These are phyloP conservation scores for Tetramorium parvispinum DNA, from an alignment of 1,140 invertebrate species.

Conservation along the genomic window DNA sequence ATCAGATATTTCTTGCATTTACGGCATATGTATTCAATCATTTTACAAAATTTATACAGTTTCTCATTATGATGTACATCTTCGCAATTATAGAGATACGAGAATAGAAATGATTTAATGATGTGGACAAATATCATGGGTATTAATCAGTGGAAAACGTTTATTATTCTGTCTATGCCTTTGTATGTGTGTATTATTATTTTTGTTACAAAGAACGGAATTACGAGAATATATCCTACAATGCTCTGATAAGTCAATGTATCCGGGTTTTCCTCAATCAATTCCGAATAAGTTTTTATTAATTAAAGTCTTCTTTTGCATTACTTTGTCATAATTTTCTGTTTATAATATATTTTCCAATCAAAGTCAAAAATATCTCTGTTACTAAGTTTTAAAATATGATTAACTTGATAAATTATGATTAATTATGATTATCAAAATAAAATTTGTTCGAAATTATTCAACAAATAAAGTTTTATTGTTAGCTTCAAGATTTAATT, in stretches of 20 bases:
- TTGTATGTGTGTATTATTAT: not conserved
- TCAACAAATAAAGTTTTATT: too few relatives aligned
- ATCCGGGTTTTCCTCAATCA: not conserved
- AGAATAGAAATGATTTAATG: slow-evolving; percentile 34
- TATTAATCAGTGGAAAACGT: not conserved
- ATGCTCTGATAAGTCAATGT: not conserved
- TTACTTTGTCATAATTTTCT: not conserved
- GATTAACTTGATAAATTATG: too few relatives aligned
- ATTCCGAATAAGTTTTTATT: not conserved
- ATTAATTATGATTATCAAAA: too few relatives aligned
- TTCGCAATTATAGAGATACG: not conserved
- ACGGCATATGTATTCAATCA: not conserved
- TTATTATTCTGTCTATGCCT: not conserved
- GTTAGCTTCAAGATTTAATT: too few relatives aligned
- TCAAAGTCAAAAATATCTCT: not conserved
- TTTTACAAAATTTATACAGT: slow-evolving; percentile 15
- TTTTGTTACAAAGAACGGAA: not conserved
- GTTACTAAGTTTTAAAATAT: not conserved
- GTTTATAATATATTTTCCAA: not conserved
- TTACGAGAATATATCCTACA: not conserved
- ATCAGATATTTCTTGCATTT: not conserved
- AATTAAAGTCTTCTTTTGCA: not conserved
- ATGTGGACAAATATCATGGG: not conserved
- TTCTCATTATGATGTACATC: not conserved
- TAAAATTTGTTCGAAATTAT: too few relatives aligned